Conservation (phyloP, 2,797 vertebrate species). For the Salarias fasciatus region DNA sequence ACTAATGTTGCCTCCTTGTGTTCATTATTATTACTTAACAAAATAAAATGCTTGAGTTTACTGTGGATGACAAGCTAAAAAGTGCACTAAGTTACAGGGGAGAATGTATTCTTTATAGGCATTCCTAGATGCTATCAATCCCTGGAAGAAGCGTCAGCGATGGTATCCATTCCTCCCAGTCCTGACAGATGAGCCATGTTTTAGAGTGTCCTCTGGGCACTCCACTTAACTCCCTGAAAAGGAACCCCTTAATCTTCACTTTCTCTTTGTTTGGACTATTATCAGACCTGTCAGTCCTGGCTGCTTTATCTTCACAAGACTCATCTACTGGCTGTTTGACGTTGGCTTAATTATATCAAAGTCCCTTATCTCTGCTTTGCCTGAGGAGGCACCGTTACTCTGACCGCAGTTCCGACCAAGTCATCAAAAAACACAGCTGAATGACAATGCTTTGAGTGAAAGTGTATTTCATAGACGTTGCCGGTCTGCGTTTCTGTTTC, state of each 20-base stretch:
- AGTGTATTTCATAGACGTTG: conserved; percentile 2
- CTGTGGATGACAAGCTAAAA: conserved; percentile 6
- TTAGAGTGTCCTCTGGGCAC: conserved; percentile 73
- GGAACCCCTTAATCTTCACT: conserved; percentile 81
- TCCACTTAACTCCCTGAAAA: conserved; percentile 79
- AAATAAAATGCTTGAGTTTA: no score
- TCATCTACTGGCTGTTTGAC: conserved; percentile 76
- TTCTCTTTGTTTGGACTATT: conserved; percentile 80
- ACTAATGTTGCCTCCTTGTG: no score
- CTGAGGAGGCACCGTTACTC: conserved; percentile 68
- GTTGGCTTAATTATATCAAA: conserved; percentile 78
- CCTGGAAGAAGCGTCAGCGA: conserved; percentile 58
- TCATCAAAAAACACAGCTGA: conserved; percentile 32
- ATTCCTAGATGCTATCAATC: conserved; percentile 67
- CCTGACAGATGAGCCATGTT: conserved; percentile 79
- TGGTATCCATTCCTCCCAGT: conserved; percentile 64
- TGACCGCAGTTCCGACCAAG: conserved; percentile 46
- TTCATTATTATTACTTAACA: no score
- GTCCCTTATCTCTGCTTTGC: conserved; percentile 72
- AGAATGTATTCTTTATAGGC: conserved; percentile 48
- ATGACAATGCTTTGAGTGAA: conserved; percentile 18
- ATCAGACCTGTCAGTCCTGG: conserved; percentile 76
- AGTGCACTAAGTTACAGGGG: conserved; percentile 5
- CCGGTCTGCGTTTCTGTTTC: conserved; percentile 5
- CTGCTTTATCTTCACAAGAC: conserved; percentile 76